A percentile compares a stretch with the other conserved stretches of the same genome.
Evolutionary conservation across 1,140 invertebrate genomes (phyloP).

Genomic region (Leguminivora glycinivorella): DNA sequence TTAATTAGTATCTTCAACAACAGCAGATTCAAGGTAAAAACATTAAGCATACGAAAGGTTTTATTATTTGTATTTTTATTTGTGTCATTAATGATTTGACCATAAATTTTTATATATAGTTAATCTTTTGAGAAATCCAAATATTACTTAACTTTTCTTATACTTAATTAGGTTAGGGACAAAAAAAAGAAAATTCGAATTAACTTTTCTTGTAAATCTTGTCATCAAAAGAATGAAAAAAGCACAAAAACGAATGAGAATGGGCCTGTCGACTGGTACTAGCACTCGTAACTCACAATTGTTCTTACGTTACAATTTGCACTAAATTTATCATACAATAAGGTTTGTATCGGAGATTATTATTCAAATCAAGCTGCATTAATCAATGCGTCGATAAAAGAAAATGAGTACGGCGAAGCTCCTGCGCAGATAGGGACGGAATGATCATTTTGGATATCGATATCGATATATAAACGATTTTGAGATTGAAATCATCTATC

Average conservation of each 20-base stretch:
- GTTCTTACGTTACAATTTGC: constrained; percentile 73
- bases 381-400: constrained; percentile 77
- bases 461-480: too few species aligned
- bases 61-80: too few species aligned
- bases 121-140: too few species aligned
- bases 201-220: not conserved
- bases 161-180: too few species aligned
- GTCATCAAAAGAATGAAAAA: constrained; percentile 42
- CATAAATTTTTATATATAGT: too few species aligned
- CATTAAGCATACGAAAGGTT: too few species aligned
- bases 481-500: too few species aligned
- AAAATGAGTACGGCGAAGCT: constrained; percentile 68
- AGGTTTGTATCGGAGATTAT: constrained; percentile 77
- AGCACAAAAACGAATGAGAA: not conserved
- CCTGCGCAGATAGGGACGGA: constrained; percentile 53
- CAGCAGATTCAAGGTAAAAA: too few species aligned
- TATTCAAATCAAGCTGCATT: constrained; percentile 77
- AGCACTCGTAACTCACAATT: constrained; percentile 44
- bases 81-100: too few species aligned
- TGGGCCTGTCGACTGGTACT: not conserved
- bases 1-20: too few species aligned
- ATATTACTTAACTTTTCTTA: too few species aligned
- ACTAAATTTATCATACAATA: constrained; percentile 79
- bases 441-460: constrained; percentile 34
- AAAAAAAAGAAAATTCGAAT: too few species aligned